Conservation (phyloP, 92 coral and sea anemone species). For the Actinernus sp. region DNA sequence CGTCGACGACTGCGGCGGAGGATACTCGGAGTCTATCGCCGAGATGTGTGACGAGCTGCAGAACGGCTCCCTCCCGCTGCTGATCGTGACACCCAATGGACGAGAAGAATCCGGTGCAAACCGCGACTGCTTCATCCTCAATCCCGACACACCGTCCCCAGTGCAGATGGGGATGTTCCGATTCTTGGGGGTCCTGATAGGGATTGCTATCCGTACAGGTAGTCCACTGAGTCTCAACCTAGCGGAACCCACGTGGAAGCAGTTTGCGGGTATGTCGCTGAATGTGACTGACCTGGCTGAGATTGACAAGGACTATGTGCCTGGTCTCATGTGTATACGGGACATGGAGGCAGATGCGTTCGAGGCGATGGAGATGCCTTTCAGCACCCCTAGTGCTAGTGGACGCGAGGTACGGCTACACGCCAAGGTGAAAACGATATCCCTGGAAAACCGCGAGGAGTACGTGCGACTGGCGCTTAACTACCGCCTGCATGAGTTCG, state of each 20-base stretch:
- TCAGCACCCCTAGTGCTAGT: slow-evolving; percentile 99
- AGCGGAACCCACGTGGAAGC: slow-evolving; percentile 99
- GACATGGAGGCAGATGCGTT: slow-evolving; percentile 93
- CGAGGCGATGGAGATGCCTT: slow-evolving; percentile 99
- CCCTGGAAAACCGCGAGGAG: slow-evolving; percentile 92
- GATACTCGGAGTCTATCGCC: slow-evolving; percentile 98
- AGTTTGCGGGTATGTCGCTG: slow-evolving; percentile 90
- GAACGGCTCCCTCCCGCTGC: slow-evolving; percentile 94
- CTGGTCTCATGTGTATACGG: slow-evolving; percentile 98
- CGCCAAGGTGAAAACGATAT: slow-evolving; percentile 71
- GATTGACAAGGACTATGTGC: slow-evolving; percentile 93
- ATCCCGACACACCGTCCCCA: slow-evolving; percentile 81
- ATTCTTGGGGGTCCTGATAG: slow-evolving; percentile 89
- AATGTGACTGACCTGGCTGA: slow-evolving; percentile 94
- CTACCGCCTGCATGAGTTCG: slow-evolving; percentile 93
- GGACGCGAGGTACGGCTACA: slow-evolving; percentile 94
- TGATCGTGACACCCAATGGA: slow-evolving; percentile 97
- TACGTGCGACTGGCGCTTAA: slow-evolving; percentile 89
- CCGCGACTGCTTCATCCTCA: slow-evolving; percentile 97
- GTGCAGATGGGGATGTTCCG: slow-evolving; percentile 90
- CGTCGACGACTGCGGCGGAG: slow-evolving; percentile 99
- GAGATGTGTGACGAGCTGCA: slow-evolving; percentile 97
- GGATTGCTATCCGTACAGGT: slow-evolving; percentile 98
- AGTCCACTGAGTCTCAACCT: slow-evolving; percentile 96
- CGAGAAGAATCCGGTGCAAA: slow-evolving; percentile 99